Percentiles rank a stretch among this genome's conserved stretches.
phyloP scores from a whole-genome alignment of 2,888 invertebrate genomes.

The Tetragonula carbonaria region DNA sequence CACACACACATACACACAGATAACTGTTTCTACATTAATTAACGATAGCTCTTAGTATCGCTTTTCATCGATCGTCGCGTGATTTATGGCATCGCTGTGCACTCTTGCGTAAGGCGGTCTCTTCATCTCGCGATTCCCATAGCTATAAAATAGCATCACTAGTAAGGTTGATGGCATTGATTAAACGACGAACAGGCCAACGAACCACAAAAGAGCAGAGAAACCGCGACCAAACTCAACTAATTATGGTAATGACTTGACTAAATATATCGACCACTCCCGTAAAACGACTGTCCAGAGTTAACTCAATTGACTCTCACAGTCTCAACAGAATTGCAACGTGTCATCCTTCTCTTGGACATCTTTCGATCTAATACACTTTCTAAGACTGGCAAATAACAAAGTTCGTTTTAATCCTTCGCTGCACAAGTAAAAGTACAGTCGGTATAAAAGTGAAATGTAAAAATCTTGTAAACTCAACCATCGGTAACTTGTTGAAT shows the following conservation, averaged over 20 bases:
- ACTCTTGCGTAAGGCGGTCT: conserved; percentile 35
- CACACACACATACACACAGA: background rate
- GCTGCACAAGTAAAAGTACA: too few species aligned
- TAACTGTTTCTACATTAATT: conserved; percentile 22
- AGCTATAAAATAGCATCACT: conserved; percentile 64
- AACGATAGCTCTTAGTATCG: background rate
- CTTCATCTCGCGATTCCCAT: conserved; percentile 44
- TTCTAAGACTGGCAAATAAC: background rate
- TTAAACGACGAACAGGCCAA: conserved; percentile 73
- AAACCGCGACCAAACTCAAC: conserved; percentile 61
- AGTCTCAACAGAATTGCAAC: background rate
- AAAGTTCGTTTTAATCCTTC: too few species aligned
- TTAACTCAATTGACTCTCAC: conserved; percentile 15
- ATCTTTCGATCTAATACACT: background rate
- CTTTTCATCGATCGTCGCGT: conserved; percentile 52
- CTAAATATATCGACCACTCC: conserved; percentile 20
- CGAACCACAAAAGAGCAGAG: conserved; percentile 58
- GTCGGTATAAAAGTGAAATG: too few species aligned
- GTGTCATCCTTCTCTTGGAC: background rate
- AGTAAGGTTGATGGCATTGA: conserved; percentile 64
- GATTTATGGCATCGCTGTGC: conserved; percentile 47
- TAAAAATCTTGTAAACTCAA: too few species aligned
- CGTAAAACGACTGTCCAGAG: conserved; percentile 8
- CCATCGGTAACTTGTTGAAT: background rate
- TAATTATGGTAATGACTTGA: conserved; percentile 66